These are phyloP conservation scores for Trichogramma evanescens DNA, from an alignment of 2,888 invertebrate species.

Conservation along the genomic window DNA sequence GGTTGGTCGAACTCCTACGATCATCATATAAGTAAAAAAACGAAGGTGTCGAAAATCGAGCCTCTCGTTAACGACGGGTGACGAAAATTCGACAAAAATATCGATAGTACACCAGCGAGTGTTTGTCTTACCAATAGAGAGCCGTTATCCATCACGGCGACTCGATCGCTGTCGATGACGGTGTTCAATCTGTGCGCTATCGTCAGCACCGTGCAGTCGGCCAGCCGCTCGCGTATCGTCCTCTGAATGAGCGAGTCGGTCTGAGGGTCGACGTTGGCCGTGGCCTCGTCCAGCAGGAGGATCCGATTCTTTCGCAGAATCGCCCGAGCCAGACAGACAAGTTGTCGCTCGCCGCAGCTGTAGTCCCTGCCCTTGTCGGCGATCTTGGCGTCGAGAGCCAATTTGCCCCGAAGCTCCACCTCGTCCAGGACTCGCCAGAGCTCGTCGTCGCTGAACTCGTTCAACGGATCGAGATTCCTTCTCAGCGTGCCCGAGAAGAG, in stretches of 20 bases:
- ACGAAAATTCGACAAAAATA: too few species aligned
- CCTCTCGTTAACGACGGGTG: too few species aligned
- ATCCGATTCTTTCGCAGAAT: conserved; percentile 79
- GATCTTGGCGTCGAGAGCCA: conserved; percentile 60
- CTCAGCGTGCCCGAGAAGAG: conserved; percentile 77
- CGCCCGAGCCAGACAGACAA: conserved; percentile 81
- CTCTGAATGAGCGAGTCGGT: conserved; percentile 80
- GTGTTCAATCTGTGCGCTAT: conserved; percentile 87
- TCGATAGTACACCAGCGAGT: too few species aligned
- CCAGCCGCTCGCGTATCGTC: conserved; percentile 73
- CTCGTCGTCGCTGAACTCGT: conserved; percentile 67
- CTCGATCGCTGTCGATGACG: conserved; percentile 84
- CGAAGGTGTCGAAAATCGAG: too few species aligned
- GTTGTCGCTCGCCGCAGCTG: conserved; percentile 81
- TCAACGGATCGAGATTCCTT: conserved; percentile 78
- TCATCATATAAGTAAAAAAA: conserved; percentile 21
- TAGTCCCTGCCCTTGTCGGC: conserved; percentile 74
- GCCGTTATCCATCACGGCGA: conserved; percentile 80
- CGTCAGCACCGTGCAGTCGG: conserved; percentile 76
- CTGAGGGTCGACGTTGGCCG: conserved; percentile 87
- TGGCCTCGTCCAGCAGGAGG: conserved; percentile 83
- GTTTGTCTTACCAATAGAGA: conserved; percentile 11
- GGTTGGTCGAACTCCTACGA: conserved; percentile 69
- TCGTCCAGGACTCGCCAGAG: conserved; percentile 74
- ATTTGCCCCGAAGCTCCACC: conserved; percentile 66